Base-by-base conservation (phyloP, 2,797 vertebrate genomes). In the Lates japonicus region DNA sequence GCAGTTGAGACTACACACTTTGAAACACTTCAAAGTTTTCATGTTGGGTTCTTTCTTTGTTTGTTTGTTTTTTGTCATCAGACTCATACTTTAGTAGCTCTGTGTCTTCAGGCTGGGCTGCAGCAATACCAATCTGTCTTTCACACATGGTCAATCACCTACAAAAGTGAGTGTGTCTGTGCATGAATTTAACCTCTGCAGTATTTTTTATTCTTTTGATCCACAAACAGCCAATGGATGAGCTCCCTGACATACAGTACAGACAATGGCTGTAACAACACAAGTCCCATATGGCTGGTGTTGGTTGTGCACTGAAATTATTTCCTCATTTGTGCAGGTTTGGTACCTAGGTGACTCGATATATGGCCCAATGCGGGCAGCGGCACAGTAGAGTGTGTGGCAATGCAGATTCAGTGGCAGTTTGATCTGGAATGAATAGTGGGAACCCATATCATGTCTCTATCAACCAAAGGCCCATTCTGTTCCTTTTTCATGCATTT, bases 41-140 rank as follows among this genome's bases (percentile, higher is more conserved):
- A 70, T 57, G 74, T 70, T 29, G 25, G 25, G 25, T 29, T 29
- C 25, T 29, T 29, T 29, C 25, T 29, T 29, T 29, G 25, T 29
- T 29, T 29, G 25, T 29, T 29, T 61, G 49, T 69, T 60, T 46
- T 31, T 66, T 55, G 8, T 78, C 5, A 4, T 74, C 31, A 35
- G 58, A 65, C 41, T 60, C 31, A 64, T 72, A 59, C 58, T 48
- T 52, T 42, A 58, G 35, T 31, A 39, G 57, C 66, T 58, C 65
- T 69, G 44, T n/a, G 37, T 37, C 59, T 58, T 7, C 64, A 48
- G 39, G 29, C 62, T 0, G 6, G 68, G 22, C 63, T 0, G 2
- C 35, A 0, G 63, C 76, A 80, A 46, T 80, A 80, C 51, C 52
- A 69, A 73, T 80, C 73, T 52, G 41, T 72, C 68, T 64, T 59